Evolutionary conservation across 2,113 vertebrate species (phyloP).

Genomic region (Bungarus multicinctus): DNA sequence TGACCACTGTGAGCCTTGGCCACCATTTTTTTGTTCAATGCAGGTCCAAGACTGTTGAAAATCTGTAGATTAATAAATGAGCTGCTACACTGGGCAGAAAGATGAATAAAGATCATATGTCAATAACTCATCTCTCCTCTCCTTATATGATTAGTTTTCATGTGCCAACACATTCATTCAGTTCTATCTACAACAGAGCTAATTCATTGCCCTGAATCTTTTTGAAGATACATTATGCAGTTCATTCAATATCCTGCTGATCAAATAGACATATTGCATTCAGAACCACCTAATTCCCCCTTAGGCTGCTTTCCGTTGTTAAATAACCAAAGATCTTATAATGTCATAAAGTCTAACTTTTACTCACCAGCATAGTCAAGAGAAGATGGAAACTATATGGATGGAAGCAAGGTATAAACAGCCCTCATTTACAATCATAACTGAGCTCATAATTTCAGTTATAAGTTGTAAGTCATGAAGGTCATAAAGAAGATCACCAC

Average conservation of each 20-base stretch:
- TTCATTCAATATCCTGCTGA: not conserved
- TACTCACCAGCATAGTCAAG: not conserved
- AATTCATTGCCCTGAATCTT: not conserved
- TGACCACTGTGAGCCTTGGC: not conserved
- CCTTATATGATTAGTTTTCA: not conserved
- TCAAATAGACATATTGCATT: not conserved
- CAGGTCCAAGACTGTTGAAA: not conserved
- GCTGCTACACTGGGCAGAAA: not conserved
- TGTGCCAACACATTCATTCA: not conserved
- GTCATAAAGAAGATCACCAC: too few relatives aligned
- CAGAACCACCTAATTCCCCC: not conserved
- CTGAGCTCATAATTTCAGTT: too few relatives aligned
- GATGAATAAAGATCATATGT: not conserved
- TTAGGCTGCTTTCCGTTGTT: not conserved
- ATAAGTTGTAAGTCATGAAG: too few relatives aligned
- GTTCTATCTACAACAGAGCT: not conserved
- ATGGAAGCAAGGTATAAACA: not conserved
- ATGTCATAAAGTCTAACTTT: not conserved
- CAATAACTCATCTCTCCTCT: not conserved
- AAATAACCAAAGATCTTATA: not conserved
- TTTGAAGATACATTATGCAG: not conserved
- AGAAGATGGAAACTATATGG: not conserved
- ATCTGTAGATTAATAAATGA: not conserved
- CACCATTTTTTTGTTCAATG: not conserved
- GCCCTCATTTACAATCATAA: too few relatives aligned